Percentiles rank a stretch among this genome's conserved stretches.
Conservation (phyloP, 2,888 invertebrate species). For the Ichneumoninae sp. region DNA sequence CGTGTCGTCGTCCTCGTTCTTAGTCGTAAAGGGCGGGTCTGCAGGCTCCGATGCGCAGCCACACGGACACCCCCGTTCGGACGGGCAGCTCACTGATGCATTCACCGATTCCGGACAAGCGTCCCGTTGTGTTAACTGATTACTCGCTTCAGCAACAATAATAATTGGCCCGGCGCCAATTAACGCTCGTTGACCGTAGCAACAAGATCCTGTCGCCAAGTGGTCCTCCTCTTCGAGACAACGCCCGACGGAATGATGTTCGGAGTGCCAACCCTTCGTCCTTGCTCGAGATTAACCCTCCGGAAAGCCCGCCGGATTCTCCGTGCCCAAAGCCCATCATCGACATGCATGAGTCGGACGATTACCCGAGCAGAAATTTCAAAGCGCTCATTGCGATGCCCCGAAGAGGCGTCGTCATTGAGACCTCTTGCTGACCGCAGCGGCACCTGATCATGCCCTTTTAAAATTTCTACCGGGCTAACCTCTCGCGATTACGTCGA, state of each 20-base stretch:
- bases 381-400: too few relatives aligned
- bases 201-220: neutral
- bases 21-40: slow-evolving; percentile 20
- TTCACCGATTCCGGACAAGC: slow-evolving; percentile 26
- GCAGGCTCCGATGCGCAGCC: slow-evolving; percentile 11
- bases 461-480: too few relatives aligned
- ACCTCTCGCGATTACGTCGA: neutral
- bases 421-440: too few relatives aligned
- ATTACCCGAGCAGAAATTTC: neutral
- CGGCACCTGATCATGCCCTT: too few relatives aligned
- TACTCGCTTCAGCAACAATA: slow-evolving; percentile 69
- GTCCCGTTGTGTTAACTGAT: slow-evolving; percentile 69
- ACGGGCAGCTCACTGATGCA: slow-evolving; percentile 13
- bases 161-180: slow-evolving; percentile 65
- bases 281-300: neutral
- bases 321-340: neutral
- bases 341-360: neutral
- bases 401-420: too few relatives aligned
- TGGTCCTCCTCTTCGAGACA: neutral
- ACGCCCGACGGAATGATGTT: neutral
- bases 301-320: neutral
- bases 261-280: neutral
- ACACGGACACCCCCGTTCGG: neutral
- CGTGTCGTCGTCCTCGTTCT: slow-evolving; percentile 41
- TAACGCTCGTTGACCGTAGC: slow-evolving; percentile 41